Conservation (phyloP, 2,797 vertebrate genomes). For the Capromys pilorides region DNA sequence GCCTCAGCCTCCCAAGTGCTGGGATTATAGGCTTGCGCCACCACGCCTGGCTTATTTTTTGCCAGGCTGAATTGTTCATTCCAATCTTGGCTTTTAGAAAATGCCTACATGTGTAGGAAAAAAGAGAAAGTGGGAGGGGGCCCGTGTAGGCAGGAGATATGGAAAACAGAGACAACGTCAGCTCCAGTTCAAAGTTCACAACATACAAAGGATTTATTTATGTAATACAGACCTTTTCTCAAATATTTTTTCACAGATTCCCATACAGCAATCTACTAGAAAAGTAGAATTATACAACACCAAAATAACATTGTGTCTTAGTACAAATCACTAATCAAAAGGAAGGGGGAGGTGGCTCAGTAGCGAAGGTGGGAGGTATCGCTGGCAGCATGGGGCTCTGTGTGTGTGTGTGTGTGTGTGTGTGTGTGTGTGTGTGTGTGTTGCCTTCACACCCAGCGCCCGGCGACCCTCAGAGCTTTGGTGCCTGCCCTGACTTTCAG, state of each 20-base stretch:
- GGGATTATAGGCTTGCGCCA: no score
- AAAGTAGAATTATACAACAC: slow-evolving; percentile 88
- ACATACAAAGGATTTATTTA: slow-evolving; percentile 87
- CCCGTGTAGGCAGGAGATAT: slow-evolving; percentile 71
- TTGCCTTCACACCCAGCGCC: neutral
- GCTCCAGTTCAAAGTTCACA: slow-evolving; percentile 83
- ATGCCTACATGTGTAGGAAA: slow-evolving; percentile 76
- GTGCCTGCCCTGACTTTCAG: slow-evolving; percentile 60
- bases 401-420: neutral
- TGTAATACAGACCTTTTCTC: slow-evolving; percentile 86
- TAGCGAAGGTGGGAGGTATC: slow-evolving; percentile 64
- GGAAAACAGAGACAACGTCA: slow-evolving; percentile 78
- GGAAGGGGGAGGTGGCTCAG: slow-evolving; percentile 74
- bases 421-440: neutral
- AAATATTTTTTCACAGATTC: slow-evolving; percentile 87
- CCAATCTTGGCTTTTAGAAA: slow-evolving; percentile 87
- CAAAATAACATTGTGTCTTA: slow-evolving; percentile 86
- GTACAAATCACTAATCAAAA: slow-evolving; percentile 84
- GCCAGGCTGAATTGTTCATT: slow-evolving; percentile 87
- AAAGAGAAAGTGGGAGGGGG: neutral
- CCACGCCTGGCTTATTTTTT: slow-evolving; percentile 74
- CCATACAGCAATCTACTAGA: slow-evolving; percentile 87
- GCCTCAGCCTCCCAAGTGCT: no score
- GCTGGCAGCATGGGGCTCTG: slow-evolving; percentile 58
- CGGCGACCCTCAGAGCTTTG: slow-evolving; percentile 70